phyloP scores from a whole-genome alignment of 1,140 invertebrate genomes.

The Euwallacea fornicatus region DNA sequence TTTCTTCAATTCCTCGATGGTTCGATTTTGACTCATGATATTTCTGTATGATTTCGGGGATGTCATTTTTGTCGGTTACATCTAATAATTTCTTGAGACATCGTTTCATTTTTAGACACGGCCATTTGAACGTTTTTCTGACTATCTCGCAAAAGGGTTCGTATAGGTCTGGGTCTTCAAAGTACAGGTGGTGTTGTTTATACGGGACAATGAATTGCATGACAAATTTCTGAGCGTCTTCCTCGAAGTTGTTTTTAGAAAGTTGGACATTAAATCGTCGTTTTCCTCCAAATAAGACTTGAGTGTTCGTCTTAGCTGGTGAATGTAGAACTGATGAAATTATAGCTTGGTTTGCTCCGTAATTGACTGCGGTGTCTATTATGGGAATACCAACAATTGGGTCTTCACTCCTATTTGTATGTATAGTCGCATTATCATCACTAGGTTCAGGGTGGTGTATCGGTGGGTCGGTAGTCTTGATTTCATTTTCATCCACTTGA shows the following conservation, averaged over 20 bases:
- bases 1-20: constrained; percentile 20
- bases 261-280: background rate
- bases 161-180: constrained; percentile 25
- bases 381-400: background rate
- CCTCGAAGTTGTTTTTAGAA: background rate
- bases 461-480: too few relatives aligned
- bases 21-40: constrained; percentile 12
- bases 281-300: background rate
- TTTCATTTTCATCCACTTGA: too few relatives aligned
- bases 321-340: background rate
- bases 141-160: constrained; percentile 21
- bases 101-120: constrained; percentile 18
- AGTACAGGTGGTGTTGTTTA: constrained; percentile 25
- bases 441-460: too few relatives aligned
- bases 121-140: constrained; percentile 20
- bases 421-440: too few relatives aligned
- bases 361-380: background rate
- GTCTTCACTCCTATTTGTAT: background rate
- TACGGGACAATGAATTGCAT: constrained; percentile 16
- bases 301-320: background rate
- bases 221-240: background rate
- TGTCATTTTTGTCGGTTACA: constrained; percentile 22
- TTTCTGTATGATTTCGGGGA: constrained; percentile 26
- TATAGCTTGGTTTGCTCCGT: background rate
- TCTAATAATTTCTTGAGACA: constrained; percentile 15